These are phyloP conservation scores for Plecturocebus donacophilus DNA, from an alignment of 2,113 vertebrate genomes.

Conservation along the genomic window DNA sequence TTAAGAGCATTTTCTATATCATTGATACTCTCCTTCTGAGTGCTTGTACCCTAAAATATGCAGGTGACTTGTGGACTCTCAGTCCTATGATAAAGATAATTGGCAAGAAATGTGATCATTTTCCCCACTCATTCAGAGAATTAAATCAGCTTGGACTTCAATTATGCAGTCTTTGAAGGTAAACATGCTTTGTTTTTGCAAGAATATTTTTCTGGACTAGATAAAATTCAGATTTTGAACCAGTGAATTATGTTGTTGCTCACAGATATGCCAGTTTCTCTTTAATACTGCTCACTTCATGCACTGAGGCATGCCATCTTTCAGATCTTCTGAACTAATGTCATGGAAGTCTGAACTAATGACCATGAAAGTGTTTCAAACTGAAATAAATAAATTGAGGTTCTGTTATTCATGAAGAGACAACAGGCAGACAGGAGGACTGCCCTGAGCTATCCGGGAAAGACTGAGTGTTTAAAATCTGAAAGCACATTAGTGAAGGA, in stretches of 20 bases:
- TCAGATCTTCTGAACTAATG: not conserved
- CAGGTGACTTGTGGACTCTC: not conserved
- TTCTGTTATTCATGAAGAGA: not conserved
- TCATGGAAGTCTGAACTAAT: not conserved
- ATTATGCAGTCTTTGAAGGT: not conserved
- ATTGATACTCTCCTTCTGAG: not conserved
- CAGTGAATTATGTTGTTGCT: not conserved
- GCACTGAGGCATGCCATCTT: not conserved
- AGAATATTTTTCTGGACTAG: not conserved
- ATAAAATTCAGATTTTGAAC: slow-evolving; percentile 47
- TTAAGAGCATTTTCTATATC: not conserved
- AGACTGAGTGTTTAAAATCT: not conserved
- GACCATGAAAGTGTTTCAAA: not conserved
- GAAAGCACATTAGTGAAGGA: not conserved
- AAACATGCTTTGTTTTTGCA: slow-evolving; percentile 7
- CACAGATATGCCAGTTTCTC: not conserved
- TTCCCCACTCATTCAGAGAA: not conserved
- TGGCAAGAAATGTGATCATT: not conserved
- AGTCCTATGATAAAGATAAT: not conserved
- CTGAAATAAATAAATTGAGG: not conserved
- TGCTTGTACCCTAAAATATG: not conserved
- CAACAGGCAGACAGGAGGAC: not conserved
- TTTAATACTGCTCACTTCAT: not conserved
- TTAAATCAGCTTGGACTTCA: not conserved
- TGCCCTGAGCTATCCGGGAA: not conserved